These are phyloP conservation scores for Mobula birostris DNA, from an alignment of 2,113 vertebrate species.

Conservation along the genomic window DNA sequence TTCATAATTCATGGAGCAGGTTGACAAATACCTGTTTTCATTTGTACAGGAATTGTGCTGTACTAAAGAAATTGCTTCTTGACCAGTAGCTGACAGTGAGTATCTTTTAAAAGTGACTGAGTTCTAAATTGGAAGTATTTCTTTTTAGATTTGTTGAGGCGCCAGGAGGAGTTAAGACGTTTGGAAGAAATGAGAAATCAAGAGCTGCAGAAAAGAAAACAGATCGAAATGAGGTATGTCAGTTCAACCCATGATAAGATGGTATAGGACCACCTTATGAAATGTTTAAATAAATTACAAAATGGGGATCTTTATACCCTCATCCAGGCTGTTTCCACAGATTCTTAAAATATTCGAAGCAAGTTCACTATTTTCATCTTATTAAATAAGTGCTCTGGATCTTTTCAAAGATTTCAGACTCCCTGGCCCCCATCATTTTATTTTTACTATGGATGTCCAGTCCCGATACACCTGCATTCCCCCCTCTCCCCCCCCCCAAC, in stretches of 20 bases:
- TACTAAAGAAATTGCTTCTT: neutral
- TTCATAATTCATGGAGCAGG: neutral
- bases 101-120: neutral
- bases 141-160: slow-evolving; percentile 84
- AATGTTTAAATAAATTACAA: neutral
- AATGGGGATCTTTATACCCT: neutral
- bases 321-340: too few species aligned
- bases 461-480: too few species aligned
- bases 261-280: neutral
- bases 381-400: neutral
- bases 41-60: neutral
- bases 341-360: too few species aligned
- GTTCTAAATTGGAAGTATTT: neutral
- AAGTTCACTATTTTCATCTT: neutral
- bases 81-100: neutral
- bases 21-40: neutral
- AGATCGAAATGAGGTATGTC: slow-evolving; percentile 86
- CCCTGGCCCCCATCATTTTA: too few species aligned
- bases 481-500: too few species aligned
- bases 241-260: neutral
- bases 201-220: slow-evolving; percentile 92
- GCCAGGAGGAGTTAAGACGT: slow-evolving; percentile 88
- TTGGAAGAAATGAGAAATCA: slow-evolving; percentile 94
- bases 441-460: too few species aligned
- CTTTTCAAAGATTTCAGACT: too few species aligned